Percentiles rank a stretch among this genome's conserved stretches.
Conservation (phyloP, 2,888 invertebrate species). For the Drosophila nr. perissopoda region DNA sequence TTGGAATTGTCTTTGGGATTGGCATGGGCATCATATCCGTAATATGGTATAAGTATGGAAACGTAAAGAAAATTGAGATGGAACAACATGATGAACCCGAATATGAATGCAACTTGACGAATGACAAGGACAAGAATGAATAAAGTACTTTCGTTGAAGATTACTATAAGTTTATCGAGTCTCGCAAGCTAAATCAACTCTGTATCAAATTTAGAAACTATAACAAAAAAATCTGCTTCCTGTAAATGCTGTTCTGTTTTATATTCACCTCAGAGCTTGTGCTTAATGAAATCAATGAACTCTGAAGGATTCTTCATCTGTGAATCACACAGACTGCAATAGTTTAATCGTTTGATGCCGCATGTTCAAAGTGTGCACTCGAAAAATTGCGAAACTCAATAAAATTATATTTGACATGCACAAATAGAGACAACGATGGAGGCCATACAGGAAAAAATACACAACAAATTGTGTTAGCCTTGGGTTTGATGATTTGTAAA, state of each 20-base stretch:
- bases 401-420: conserved; percentile 52
- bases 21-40: conserved; percentile 35
- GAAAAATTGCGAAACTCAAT: conserved; percentile 41
- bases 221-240: neutral
- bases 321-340: conserved; percentile 1
- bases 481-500: neutral
- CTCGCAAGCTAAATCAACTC: neutral
- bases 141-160: neutral
- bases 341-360: conserved; percentile 16
- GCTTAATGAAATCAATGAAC: conserved; percentile 2
- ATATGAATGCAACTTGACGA: neutral
- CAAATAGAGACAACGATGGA: conserved; percentile 31
- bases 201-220: neutral
- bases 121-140: conserved; percentile 4
- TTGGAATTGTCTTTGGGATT: conserved; percentile 51
- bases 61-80: neutral
- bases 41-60: conserved; percentile 39
- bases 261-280: neutral
- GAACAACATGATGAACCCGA: fast-evolving
- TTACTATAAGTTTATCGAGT: neutral
- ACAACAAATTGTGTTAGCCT: neutral
- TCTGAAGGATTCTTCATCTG: neutral
- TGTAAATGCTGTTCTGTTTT: neutral
- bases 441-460: neutral
- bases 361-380: conserved; percentile 26